Evolutionary conservation across 2,888 invertebrate genomes (phyloP).

Genomic region (Ornithoptera alexandrae): DNA sequence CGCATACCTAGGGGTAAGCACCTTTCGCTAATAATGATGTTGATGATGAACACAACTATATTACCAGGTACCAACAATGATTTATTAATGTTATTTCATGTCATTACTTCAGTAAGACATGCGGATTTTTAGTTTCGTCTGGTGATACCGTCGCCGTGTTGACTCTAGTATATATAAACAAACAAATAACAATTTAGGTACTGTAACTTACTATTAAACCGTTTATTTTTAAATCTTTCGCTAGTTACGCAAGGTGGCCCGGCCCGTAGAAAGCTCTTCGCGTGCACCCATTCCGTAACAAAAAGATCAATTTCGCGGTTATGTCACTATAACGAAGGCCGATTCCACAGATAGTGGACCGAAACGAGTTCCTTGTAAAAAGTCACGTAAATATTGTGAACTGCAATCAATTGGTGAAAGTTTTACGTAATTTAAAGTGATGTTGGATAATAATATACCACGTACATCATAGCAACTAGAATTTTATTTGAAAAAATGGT

Average conservation of each 20-base stretch:
- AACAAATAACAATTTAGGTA: neutral
- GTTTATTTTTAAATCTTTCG: conserved; percentile 18
- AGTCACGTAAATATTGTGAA: conserved; percentile 14
- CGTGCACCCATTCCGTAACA: conserved; percentile 40
- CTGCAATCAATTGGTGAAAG: conserved; percentile 23
- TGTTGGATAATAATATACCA: neutral
- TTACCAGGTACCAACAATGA: too few relatives aligned
- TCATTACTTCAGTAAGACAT: too few relatives aligned
- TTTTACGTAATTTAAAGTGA: conserved; percentile 27
- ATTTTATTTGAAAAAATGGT: neutral
- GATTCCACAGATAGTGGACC: conserved; percentile 5
- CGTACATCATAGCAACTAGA: neutral
- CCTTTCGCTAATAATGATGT: too few relatives aligned
- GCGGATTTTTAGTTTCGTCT: too few relatives aligned
- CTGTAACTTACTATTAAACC: neutral
- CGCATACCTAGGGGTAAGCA: too few relatives aligned
- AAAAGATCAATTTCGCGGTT: conserved; percentile 25
- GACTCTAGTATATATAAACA: neutral
- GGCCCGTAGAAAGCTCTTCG: conserved; percentile 46
- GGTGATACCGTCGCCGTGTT: too few relatives aligned
- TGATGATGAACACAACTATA: too few relatives aligned
- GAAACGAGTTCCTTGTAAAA: conserved; percentile 8
- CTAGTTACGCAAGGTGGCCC: conserved; percentile 33
- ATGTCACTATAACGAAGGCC: conserved; percentile 20
- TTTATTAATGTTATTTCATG: too few relatives aligned